phyloP scores from a whole-genome alignment of 1,140 invertebrate species.

The Vanessa atalanta region DNA sequence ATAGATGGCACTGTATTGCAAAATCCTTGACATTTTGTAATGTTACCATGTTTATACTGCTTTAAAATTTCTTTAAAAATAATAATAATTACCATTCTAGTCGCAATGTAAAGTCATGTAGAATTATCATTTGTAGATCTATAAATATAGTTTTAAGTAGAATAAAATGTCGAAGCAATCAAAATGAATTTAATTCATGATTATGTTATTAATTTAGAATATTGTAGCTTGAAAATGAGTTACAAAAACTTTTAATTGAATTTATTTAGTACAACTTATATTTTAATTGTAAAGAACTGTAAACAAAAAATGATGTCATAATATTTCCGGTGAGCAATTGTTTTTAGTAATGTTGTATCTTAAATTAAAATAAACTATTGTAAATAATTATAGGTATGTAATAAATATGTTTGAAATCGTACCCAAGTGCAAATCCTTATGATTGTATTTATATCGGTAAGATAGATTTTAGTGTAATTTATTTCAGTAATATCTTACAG shows the following conservation, averaged over 20 bases:
- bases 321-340: too few relatives aligned
- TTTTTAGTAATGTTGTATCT: not conserved
- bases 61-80: not conserved
- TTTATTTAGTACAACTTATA: not conserved
- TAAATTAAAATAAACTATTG: not conserved
- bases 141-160: conserved; percentile 20
- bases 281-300: not conserved
- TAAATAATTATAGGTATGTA: not conserved
- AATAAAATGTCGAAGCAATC: conserved; percentile 44
- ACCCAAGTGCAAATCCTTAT: not conserved
- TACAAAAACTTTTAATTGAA: too few relatives aligned
- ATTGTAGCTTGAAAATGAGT: not conserved
- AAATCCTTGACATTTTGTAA: conserved; percentile 9
- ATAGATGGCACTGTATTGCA: conserved; percentile 36
- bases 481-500: not conserved
- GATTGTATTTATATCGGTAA: not conserved
- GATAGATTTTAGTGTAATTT: conserved; percentile 4
- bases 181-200: conserved; percentile 61
- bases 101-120: conserved; percentile 32
- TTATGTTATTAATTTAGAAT: conserved; percentile 17
- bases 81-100: conserved; percentile 29
- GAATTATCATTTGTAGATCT: conserved; percentile 31
- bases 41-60: conserved; percentile 19
- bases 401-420: conserved; percentile 1
- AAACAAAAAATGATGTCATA: too few relatives aligned